Evolutionary conservation across 2,888 invertebrate genomes (phyloP).

Genomic region (Netelia melanura): DNA sequence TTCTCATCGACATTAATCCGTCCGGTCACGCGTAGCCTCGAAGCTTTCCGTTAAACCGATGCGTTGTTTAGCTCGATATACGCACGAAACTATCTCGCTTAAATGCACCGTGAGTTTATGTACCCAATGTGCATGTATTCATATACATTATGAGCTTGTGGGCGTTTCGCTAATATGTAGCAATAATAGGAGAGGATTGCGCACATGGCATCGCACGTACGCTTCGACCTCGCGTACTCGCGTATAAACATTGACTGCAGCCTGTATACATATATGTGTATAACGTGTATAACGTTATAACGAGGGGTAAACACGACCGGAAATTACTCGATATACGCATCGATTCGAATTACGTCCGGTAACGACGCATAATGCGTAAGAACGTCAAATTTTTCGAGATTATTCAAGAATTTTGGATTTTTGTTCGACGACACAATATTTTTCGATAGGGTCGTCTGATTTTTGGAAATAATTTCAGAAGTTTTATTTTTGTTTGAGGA

Average conservation of each 20-base stretch:
- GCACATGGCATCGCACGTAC: not conserved
- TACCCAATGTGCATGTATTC: slow-evolving; percentile 9
- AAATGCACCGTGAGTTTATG: slow-evolving; percentile 24
- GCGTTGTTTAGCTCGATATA: slow-evolving; percentile 12
- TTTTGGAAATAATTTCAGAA: not conserved
- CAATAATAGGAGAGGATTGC: slow-evolving; percentile 43
- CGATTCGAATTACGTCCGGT: not conserved
- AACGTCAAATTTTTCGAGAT: not conserved
- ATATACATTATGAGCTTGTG: slow-evolving; percentile 9
- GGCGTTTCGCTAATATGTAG: slow-evolving; percentile 20
- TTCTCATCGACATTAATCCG: too few species aligned
- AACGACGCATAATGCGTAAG: too few species aligned
- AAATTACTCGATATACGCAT: not conserved
- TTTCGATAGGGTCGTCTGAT: not conserved
- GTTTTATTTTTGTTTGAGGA: not conserved
- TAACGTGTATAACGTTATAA: not conserved
- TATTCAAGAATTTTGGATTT: not conserved
- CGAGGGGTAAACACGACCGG: not conserved
- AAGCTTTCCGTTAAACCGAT: not conserved
- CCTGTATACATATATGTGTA: not conserved
- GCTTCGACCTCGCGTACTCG: slow-evolving; percentile 1
- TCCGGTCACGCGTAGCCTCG: too few species aligned
- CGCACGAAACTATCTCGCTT: slow-evolving; percentile 4
- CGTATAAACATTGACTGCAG: not conserved
- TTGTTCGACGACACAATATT: not conserved